Evolutionary conservation across 2,113 vertebrate species (phyloP), one percentile per base, ranked within the genome.

Genomic region (Solea solea): DNA sequence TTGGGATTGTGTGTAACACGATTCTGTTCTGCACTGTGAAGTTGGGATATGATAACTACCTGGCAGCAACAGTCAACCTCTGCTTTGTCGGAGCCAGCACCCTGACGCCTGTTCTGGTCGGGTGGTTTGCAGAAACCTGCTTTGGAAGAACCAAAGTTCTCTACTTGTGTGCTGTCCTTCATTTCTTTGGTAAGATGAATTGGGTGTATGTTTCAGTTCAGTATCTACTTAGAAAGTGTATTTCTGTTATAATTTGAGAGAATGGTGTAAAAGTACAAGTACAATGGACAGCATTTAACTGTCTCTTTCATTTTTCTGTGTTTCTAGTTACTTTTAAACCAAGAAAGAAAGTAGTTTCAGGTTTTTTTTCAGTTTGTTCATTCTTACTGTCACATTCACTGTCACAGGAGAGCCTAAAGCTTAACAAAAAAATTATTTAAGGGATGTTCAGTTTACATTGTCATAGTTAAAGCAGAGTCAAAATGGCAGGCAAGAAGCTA

Each of bases 1-100:
- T 95, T 11, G 95, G 96, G 79, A 95, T 98, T 0, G 92, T 97
- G 45, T 97, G 97, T 90, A 98, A 97, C 81, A 95, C 93, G 94
- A 96, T 97, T 70, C 90, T 97, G 8, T 98, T 97, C 87, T 98
- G 96, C 90, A 97, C 94, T 0, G 69, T 94, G 61, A 95, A 93
- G 74, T 92, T 98, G 0, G 95, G 95, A 74, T 96, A 96, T 13
- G 27, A 46, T 68, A 96, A 94, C 84, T 83, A 95, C 90, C 92
- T 97, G 75, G 97, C 96, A 0, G 95, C 94, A 1, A 93, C 94
- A 0, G 85, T 95, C 59, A 98, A 96, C 52, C 86, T 98, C 84
- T 94, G 94, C 81, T 98, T 99, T n/a, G 90, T 96, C 2, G 96
- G 98, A 72, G 92, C 90, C 27, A 95, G 94, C 61, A 90, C 89